Evolutionary conservation across 2,113 vertebrate genomes (phyloP).

Genomic region (Vimba vimba): DNA sequence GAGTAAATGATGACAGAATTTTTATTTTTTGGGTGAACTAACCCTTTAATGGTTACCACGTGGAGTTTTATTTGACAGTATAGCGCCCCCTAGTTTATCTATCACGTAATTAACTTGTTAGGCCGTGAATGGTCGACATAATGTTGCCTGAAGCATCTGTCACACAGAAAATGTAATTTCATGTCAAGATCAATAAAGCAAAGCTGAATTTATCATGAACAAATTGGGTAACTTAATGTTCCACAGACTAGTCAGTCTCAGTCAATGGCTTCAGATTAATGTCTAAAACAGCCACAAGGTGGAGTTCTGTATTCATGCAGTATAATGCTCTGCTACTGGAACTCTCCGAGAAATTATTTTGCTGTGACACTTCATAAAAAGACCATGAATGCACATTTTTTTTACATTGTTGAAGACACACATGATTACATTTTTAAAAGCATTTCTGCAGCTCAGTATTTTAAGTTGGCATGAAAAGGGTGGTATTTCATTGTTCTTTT

Average conservation of each 20-base stretch:
- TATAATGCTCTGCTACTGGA: not conserved
- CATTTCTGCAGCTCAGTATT: not conserved
- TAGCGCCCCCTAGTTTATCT: slow-evolving; percentile 44
- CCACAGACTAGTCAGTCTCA: not conserved
- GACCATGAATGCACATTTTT: too few relatives aligned
- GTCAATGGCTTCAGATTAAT: not conserved
- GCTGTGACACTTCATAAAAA: not conserved
- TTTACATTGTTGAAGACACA: not conserved
- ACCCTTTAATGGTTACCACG: not conserved
- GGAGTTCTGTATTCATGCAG: slow-evolving; percentile 51
- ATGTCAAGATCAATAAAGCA: not conserved
- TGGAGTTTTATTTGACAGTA: not conserved
- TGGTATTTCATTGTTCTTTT: not conserved
- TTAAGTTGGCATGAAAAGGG: not conserved
- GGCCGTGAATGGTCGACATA: not conserved
- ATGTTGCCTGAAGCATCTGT: not conserved
- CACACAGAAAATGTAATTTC: not conserved
- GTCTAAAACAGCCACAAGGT: slow-evolving; percentile 50
- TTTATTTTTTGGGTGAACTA: too few relatives aligned
- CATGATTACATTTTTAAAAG: not conserved
- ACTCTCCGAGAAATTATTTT: not conserved
- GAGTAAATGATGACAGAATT: too few relatives aligned
- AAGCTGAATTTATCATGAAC: not conserved
- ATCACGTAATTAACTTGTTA: not conserved
- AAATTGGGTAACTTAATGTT: not conserved